Evolutionary conservation across 2,888 invertebrate genomes (phyloP), one percentile per base, ranked within the genome.

Genomic region (Phyto melanocephala): DNA sequence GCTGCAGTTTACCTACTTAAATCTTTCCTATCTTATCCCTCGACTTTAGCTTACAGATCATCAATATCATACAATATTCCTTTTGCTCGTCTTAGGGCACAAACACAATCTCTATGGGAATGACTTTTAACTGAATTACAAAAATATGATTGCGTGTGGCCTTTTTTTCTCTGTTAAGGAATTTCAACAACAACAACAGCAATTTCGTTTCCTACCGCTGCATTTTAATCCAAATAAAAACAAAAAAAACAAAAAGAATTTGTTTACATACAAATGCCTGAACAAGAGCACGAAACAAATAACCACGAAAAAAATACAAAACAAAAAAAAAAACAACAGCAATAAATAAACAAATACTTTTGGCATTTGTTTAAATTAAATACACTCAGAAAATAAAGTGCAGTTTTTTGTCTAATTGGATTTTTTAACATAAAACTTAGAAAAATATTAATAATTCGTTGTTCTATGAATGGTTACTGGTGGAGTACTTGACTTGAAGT

Each of bases 101-200:
- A 42, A 50, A 54, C 45, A 52, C 33, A 24, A 63, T 77, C 70
- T 63, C 54, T 20, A 78, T 62, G 78, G 78, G 54, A 63, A 63
- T 63, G 63, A 78, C 54, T 71, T 78, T 47, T n/a, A 20, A 13
- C 28, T n/a, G 13, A n/a, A 20, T 65, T 47, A 58, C 15, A 24
- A 52, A 56, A 80, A 74, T 79, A 78, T 71, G 79, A 52, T 74
- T 74, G 79, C 72, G 79, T 80, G 79, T 80, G 79, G 79, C 79
- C 79, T 58, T 65, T 79, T 63, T 75, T 50, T 28, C 6, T 50
- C 13, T 60, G 33, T 22, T 28, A 72, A 71, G 47, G 63, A 65
- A 56, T 56, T 63, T 40, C 8, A 58, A 63, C 28, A 68, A 15
- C 42, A 33, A 52, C 50, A 68, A 15, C 42, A 33, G 42, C 50